Base-by-base conservation (phyloP, 2,888 invertebrate species). In the Brachynemurus nebulosus region DNA sequence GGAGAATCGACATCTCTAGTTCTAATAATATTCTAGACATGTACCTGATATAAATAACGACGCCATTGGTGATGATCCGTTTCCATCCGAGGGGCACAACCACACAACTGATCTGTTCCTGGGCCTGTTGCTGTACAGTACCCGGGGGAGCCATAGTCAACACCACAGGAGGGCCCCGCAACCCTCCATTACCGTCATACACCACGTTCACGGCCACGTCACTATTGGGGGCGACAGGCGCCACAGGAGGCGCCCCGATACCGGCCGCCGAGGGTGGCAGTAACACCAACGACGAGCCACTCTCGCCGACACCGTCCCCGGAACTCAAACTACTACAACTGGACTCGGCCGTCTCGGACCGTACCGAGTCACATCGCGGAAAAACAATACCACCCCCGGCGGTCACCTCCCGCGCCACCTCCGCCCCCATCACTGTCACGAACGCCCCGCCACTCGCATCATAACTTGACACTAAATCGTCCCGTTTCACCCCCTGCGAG, bases 41-140 rank as follows among this genome's bases (percentile, higher is more conserved):
- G n/a, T 61, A 84, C 85, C 84, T 85, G 65, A 82, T 75, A 66
- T 86, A 86, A 58, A 81, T 73, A 63, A 85, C 71, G 63, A 74
- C 72, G 54, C 80, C 80, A 63, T 79, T 78, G 59, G 74, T 75
- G 55, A 75, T 67, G 53, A 79, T 68, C 59, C 86, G 71, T 63
- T 79, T 81, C 86, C 86, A 86, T 51, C 85, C 84, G 56, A 74
- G 76, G 53, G 86, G 84, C 57, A 83, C 77, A 55, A 73, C 57
- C 56, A 63, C 56, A 50, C 40, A 49, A 43, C 34, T 49, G n/a
- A 53, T 52, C 58, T 60, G 52, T 59, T 48, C 40, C 48, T 47
- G 51, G 30, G 47, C 47, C 40, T 52, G 54, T 37, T 53, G 52
- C 46, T 53, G 48, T 34, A 43, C 40, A 35, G 47, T 16, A 41